Evolutionary conservation across 2,888 invertebrate species (phyloP).

Genomic region (Cephus nigrinus): DNA sequence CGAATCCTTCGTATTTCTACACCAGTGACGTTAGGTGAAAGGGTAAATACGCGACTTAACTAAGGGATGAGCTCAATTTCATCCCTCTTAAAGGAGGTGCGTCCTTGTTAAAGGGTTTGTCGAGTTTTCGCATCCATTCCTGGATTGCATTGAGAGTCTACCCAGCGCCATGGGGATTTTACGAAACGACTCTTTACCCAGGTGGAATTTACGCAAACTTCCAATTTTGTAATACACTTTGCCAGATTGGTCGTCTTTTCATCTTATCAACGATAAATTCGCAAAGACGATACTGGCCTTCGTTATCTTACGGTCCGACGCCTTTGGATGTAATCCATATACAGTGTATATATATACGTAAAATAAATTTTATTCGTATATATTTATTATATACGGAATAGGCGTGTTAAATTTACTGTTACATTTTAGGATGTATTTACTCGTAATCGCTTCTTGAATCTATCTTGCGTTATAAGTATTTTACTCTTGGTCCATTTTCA

Average conservation of each 20-base stretch:
- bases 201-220: background rate
- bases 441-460: constrained; percentile 8
- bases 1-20: background rate
- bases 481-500: background rate
- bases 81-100: background rate
- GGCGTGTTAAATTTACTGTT: too few relatives aligned
- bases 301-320: background rate
- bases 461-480: constrained; percentile 7
- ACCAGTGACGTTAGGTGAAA: background rate
- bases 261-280: background rate
- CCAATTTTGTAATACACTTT: background rate
- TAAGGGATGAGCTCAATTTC: background rate
- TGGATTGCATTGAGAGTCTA: background rate
- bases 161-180: constrained; percentile 28
- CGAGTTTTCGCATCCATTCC: background rate
- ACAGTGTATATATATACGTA: background rate
- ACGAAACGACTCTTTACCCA: constrained; percentile 15
- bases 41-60: background rate
- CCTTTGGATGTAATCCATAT: background rate
- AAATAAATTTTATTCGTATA: background rate
- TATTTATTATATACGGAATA: background rate
- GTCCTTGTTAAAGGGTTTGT: background rate
- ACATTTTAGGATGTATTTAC: background rate
- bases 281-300: background rate
- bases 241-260: background rate